A percentile compares a stretch with the other conserved stretches of the same genome.
These are phyloP conservation scores for Musca vetustissima DNA, from an alignment of 1,140 invertebrate species.

Conservation along the genomic window DNA sequence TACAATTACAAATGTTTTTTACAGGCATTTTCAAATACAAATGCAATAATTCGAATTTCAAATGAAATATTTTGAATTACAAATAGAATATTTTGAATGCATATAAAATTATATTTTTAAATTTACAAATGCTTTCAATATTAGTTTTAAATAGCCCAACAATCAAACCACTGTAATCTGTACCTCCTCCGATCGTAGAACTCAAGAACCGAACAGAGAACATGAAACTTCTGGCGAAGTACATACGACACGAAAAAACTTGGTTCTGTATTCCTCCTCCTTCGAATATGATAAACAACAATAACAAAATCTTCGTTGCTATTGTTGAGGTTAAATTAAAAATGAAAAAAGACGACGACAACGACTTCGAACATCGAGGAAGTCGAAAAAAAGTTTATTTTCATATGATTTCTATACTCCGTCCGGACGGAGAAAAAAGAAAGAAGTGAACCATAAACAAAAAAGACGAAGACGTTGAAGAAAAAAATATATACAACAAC, in stretches of 20 bases:
- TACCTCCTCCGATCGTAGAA: neutral
- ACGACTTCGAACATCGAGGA: too few relatives aligned
- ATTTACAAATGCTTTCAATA: too few relatives aligned
- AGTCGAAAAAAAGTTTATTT: conserved; percentile 10
- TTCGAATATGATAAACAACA: conserved; percentile 9
- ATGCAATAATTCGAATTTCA: too few relatives aligned
- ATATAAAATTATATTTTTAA: too few relatives aligned
- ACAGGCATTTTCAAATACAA: too few relatives aligned
- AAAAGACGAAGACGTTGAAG: conserved; percentile 3
- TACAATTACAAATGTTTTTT: too few relatives aligned
- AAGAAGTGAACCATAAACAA: neutral
- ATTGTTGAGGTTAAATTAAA: conserved; percentile 9
- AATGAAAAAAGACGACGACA: neutral
- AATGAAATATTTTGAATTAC: too few relatives aligned
- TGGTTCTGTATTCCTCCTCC: neutral
- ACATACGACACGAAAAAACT: neutral
- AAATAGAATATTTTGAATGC: too few relatives aligned
- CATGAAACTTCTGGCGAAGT: conserved; percentile 3
- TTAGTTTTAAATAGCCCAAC: too few relatives aligned
- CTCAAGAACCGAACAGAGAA: neutral
- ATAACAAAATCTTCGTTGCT: neutral
- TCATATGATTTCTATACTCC: neutral
- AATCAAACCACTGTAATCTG: too few relatives aligned
- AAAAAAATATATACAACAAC: neutral
- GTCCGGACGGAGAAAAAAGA: too few relatives aligned